Base-by-base conservation (phyloP, 1,140 invertebrate species). In the Tyrophagus putrescentiae region DNA sequence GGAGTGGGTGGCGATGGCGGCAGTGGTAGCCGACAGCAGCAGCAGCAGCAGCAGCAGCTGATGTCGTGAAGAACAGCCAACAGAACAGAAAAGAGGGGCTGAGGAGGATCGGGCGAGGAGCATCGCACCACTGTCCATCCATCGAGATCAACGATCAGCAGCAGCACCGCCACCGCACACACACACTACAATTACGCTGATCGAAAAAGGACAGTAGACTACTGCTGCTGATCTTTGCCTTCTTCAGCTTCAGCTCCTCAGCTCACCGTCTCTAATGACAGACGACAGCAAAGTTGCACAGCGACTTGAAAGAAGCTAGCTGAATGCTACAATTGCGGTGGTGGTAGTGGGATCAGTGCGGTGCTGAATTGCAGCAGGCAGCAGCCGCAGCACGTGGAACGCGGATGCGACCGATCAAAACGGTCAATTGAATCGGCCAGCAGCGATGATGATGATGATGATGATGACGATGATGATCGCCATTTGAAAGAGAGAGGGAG, bases 301-400 rank as follows among this genome's bases (percentile, higher is more conserved):
- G 36, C 13, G 21, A 39, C 21, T 13, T 39, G 13, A 13, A 13
- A 13, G 21, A 39, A 13, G 36, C 13, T 39, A 13, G 21, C 21
- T 39, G 36, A 39, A 39, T 39, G 36, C 13, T 39, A 13, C 21
- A 21, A 39, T 39, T 39, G 13, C 21, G 36, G 21, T 39, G 13
- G 13, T 39, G 36, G 13, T 13, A 13, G 36, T 13, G 13, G 21
- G 36, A 13, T 13, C 21, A 39, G 21, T 39, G 36, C 21, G 36
- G 36, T 39, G 21, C 13, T 21, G 21, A 39, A 39, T 39, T 39
- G n/a, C n/a, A n/a, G n/a, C n/a, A n/a, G n/a, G n/a, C n/a, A n/a
- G n/a, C n/a, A n/a, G n/a, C n/a, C n/a, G n/a, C n/a, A n/a, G n/a
- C 36, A 39, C 13, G 21, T 39, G 45, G 45, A 48, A 48, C 45